Evolutionary conservation across 1,140 invertebrate genomes (phyloP), one percentile per base, ranked within the genome.

Genomic region (Bacillus rossius): DNA sequence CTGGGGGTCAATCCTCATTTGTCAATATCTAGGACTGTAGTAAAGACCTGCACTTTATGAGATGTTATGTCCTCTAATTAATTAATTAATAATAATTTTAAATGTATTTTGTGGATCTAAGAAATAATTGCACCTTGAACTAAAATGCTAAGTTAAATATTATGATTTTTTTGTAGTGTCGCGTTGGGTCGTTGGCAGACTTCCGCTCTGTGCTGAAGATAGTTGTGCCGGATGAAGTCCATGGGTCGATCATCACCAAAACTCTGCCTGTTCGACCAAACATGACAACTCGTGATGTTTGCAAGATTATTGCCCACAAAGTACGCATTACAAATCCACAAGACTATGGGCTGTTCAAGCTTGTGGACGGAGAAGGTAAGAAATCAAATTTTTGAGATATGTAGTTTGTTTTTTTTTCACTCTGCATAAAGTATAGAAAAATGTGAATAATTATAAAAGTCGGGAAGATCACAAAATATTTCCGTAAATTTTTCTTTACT

Each of bases 291-390:
- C 82, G 87, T 25, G 94, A 96, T 76, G 85, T 98, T 41, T 94
- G 93, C 75, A 86, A 91, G 45, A 91, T 95, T 64, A 90, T 96
- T 59, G 93, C 93, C 0, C 92, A 95, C 69, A 94, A 95, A 71
- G 88, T 94, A 55, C 81, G 88, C 65, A 92, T 97, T 40, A 96
- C 94, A 10, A 97, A 97, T 77, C 92, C 94, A 23, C 93, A 96
- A 73, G 94, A 97, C 73, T 98, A 96, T 74, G 92, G 90, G 20
- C 81, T 98, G n/a, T 96, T 92, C 71, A 89, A 91, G 65, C 76
- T 96, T 26, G 86, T 92, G 20, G 87, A 93, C 67, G 92, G 91
- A 64, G 88, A 94, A 84, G 90, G 90, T 92, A 77, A 73, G 69
- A 69, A 61, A n/a, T n/a, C 64, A 45, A 40, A 40, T 54, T 53